Base-by-base conservation (phyloP, 2,888 invertebrate species). In the Sarcophaga carnaria region DNA sequence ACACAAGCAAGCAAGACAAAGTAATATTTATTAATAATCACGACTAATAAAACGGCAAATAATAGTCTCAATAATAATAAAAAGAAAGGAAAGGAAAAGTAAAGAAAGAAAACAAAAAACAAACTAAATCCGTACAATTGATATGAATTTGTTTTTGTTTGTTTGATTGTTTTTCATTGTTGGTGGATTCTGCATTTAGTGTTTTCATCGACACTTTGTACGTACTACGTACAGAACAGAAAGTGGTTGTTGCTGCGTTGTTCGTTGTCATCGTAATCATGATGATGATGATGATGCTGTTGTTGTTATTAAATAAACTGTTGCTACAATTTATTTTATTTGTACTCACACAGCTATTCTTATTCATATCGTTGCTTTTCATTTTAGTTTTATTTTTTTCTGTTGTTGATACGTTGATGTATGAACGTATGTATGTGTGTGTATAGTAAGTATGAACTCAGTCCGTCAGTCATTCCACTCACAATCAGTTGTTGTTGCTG, bases 261-360 rank as follows among this genome's bases (percentile, higher is more conserved):
- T 17, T 54, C 54, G 54, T 54, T 37, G 37, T 10, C 37, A 3
- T 54, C 17, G 20, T 62, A n/a, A 17, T 70, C 49, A 22, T 17
- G 69, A 70, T 85, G 84, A 47, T 85, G 84, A 47, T 63, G 79
- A 63, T 79, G 63, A 70, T 82, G 45, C 12, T 76, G 84, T 70
- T 83, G 54, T 70, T 80, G 22, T 54, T 85, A 83, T 87, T 82
- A 76, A 81, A 82, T 82, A 76, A 81, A 82, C 66, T 88, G 80
- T 88, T 85, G 85, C 67, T 74, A 54, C 54, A 54, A 54, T 54
- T 54, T 17, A 54, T 17, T 54, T 14, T 54, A 3, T 12, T 54
- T 54, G 17, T 54, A 14, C 5, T 14, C 54, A 14, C 17, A 17
- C 54, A 54, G 54, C 54, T 54, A 54, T 17, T 54, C 17, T 54